Evolutionary conservation across 92 coral and sea anemone species (phyloP), one percentile per base, ranked within the genome.

Genomic region (Zoanthus solanderi): DNA sequence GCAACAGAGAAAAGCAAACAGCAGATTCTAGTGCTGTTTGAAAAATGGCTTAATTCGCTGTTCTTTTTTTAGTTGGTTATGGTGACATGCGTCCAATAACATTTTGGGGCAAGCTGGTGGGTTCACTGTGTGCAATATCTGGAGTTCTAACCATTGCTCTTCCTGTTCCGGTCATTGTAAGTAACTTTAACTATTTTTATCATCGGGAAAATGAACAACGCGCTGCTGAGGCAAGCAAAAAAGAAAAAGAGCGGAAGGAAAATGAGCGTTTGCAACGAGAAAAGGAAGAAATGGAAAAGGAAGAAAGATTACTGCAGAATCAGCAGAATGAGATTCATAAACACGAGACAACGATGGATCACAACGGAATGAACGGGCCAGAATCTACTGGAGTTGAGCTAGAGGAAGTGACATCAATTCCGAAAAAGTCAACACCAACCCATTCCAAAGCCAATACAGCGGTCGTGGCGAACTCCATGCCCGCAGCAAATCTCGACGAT

Each of bases 121-220:
- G 99, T 28, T 94, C 98, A 37, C 93, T 97, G 48, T 97, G 99
- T 76, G 99, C 99, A 32, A 97, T 97, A 78, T 97, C 99, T 57
- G 99, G 99, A 28, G 99, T 97, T n/a, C 81, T 97, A 75, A 97
- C 99, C n/a, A 97, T 97, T 44, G 99, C 99, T 4, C 98, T 97
- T 54, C 99, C 99, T 75, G 99, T 97, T 8, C 99, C 99, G 6
- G 99, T 97, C 0, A 97, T 97, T 47, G 99, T 97, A 78, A 93
- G 98, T 52, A 97, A 97, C 78, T 97, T 97, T 61, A 97, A 97
- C 95, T 97, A 97, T 72, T 97, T 97, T 72, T 97, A 97, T 86
- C 99, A 97, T 30, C 99, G 99, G 7, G 99, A 97, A 72, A 97
- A 97, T 63, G 99, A 97, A 50, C 99, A 97, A 78, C 89, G 99